Evolutionary conservation across 1,140 invertebrate species (phyloP), one percentile per base, ranked within the genome.

Genomic region (Drosophila sproati): DNA sequence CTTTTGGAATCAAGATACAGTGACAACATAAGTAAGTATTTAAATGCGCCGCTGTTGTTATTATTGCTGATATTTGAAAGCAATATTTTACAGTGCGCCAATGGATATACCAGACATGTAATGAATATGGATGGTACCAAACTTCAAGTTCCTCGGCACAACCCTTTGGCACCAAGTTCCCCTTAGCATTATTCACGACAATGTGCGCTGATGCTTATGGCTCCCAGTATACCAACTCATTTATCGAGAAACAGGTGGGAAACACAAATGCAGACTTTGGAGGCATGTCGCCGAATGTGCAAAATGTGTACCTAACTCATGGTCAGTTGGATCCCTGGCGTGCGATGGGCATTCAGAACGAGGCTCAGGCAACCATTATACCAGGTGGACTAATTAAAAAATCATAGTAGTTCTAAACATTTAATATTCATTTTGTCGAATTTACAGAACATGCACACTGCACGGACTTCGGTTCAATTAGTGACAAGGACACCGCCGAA

Each of bases 61-160:
- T 7, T 12, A 56, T 41, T 5, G 59, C 45, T 37, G 20, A 12
- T 3, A 31, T 69, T 34, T 35, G 6, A 29, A 43, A 3, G 39
- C 4, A 48, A 35, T 43, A 2, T n/a, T n/a, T 63, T 56, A 1
- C 64, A 92, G 91, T 91, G 82, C 93, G 95, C 28, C 94, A 94
- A 79, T 96, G 96, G 96, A 93, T 92, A 2, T 96, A 95, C 79
- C 96, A 96, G 91, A 96, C 95, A 0, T 97, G 96, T 91, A 95
- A 94, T 28, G 96, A 96, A 88, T 96, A 95, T 80, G 96, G 95
- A 45, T 96, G 95, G 91, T 96, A 94, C 87, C 96, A 96, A 92
- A 95, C 95, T 1, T 94, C 95, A 0, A 94, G 93, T 52, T 94
- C 93, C 2, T 56, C 74, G 0, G 81, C 92, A n/a, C 95, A 95